Base-by-base conservation (phyloP, 2,797 vertebrate species). In the Sebastes nivosus region DNA sequence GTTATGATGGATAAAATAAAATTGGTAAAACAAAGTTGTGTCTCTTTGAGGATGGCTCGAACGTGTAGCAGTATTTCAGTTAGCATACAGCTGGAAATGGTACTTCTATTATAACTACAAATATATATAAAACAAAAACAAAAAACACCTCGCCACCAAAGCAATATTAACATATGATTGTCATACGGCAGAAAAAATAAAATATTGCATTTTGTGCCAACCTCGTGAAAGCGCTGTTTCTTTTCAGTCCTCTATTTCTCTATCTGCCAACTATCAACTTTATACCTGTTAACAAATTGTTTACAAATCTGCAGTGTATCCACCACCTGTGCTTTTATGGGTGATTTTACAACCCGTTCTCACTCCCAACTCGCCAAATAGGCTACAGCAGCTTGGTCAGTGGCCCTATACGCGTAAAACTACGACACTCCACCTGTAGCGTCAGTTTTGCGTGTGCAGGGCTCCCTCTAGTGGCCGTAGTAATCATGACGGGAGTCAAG, bases 101-200 rank as follows among this genome's bases (percentile, higher is more conserved):
- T 3, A 67, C 57, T 67, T 82, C 66, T 32, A 29, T 24, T 22
- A 71, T 13, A 50, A 59, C 57, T 29, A 30, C 16, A 27, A 63
- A 38, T 24, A 50, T 12, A 60, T 14, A 13, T 9, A 38, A 38
- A 38, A 59, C 6, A 59, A 14, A 24, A 32, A 22, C 34, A 4
- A 59, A 16, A 24, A 32, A 25, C 34, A 4, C 38, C 16, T 61
- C 58, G 25, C 29, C 66, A 65, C 16, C 64, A 38, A 81, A 81
- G 67, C 29, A 64, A 60, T 46, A 67, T 58, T 1, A 79, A 80
- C 30, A 29, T 22, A 83, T 81, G 84, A 91, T 87, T 88, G 89
- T 88, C 84, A 30, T 71, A 74, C 67, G 24, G 80, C 42, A 61
- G 57, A 54, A 75, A 84, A 84, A 61, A 2, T 1, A 24, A 77